These are phyloP conservation scores for Corythoichthys intestinalis DNA, from an alignment of 2,113 vertebrate species.

Conservation along the genomic window DNA sequence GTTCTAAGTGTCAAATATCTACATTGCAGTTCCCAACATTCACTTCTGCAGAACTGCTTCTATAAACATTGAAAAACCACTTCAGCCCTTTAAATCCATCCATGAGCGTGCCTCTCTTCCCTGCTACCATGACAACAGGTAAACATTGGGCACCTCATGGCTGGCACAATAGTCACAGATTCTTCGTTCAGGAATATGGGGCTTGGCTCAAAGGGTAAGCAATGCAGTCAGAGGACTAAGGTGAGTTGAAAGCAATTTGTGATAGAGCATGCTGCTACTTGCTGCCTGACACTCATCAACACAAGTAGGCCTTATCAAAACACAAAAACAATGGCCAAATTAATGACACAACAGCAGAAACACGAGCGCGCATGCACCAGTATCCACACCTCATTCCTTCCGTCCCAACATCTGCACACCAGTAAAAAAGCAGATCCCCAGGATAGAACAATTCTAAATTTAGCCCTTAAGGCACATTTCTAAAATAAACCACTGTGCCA, in stretches of 20 bases:
- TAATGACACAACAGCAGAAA: slow-evolving; percentile 35
- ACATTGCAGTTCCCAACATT: slow-evolving; percentile 37
- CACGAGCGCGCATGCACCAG: neutral
- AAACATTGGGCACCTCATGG: slow-evolving; percentile 59
- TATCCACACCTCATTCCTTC: slow-evolving; percentile 13
- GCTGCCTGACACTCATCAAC: neutral
- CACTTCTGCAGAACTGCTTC: slow-evolving; percentile 26
- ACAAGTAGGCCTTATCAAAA: neutral
- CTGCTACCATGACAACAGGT: slow-evolving; percentile 62
- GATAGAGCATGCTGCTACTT: neutral
- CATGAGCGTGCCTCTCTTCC: slow-evolving; percentile 54
- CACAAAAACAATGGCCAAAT: slow-evolving; percentile 36
- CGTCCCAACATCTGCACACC: slow-evolving; percentile 18
- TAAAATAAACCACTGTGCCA: slow-evolving; percentile 17
- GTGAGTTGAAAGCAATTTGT: neutral
- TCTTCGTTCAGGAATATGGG: slow-evolving; percentile 16
- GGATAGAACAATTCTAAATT: neutral
- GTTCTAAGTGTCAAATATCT: slow-evolving; percentile 6
- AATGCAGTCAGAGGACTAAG: neutral
- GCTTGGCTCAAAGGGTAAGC: neutral
- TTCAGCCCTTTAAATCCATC: slow-evolving; percentile 46
- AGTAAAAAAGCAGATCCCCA: slow-evolving; percentile 17
- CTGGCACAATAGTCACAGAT: slow-evolving; percentile 37
- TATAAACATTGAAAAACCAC: slow-evolving; percentile 47
- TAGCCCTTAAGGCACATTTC: slow-evolving; percentile 1